Conservation (phyloP, 2,113 vertebrate genomes). For the Ceyx margarethae region DNA sequence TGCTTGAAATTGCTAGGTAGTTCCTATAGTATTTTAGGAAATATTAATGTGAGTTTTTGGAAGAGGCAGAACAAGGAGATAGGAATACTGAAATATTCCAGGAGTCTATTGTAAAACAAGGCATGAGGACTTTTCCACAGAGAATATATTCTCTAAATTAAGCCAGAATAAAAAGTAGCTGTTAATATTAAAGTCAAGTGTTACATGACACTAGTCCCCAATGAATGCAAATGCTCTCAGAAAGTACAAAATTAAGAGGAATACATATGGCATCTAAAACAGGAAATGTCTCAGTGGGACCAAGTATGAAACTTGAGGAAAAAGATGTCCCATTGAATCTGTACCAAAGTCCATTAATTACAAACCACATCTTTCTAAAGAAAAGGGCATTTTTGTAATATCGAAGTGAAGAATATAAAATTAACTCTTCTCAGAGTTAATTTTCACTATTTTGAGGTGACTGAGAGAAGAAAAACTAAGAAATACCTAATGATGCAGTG, state of each 20-base stretch:
- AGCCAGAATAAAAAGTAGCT: conserved; percentile 20
- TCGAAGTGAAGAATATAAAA: not conserved
- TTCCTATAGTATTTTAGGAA: not conserved
- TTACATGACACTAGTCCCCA: not conserved
- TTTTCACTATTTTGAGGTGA: not conserved
- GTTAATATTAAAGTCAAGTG: conserved; percentile 28
- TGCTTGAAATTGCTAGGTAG: not conserved
- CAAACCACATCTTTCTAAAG: not conserved
- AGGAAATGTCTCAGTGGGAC: not conserved
- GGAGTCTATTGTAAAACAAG: not conserved
- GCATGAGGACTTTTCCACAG: not conserved
- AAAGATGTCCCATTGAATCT: not conserved
- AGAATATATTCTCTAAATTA: not conserved
- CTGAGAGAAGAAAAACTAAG: not conserved
- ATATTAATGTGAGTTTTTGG: not conserved
- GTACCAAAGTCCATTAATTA: not conserved
- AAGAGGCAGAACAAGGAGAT: not conserved
- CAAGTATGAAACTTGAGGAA: not conserved
- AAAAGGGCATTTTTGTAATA: not conserved
- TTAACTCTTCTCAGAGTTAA: not conserved
- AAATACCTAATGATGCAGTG: not conserved
- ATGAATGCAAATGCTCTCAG: not conserved
- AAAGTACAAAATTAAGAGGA: not conserved
- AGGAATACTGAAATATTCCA: not conserved
- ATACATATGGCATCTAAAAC: not conserved